These are phyloP conservation scores for Batillaria attramentaria DNA, from an alignment of 1,140 invertebrate genomes.

Conservation along the genomic window DNA sequence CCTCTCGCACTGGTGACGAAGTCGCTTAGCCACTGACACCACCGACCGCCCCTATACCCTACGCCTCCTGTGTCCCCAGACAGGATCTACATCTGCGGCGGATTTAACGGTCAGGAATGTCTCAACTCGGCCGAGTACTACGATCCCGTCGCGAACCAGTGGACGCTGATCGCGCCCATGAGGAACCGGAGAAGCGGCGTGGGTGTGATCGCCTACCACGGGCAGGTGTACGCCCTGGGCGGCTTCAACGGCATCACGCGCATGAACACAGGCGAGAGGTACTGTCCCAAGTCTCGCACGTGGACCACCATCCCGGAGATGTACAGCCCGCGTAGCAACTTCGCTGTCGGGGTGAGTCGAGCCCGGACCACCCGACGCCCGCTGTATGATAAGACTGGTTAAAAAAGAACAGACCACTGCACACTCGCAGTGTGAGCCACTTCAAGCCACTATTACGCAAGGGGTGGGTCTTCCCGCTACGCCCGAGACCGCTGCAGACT, in stretches of 20 bases:
- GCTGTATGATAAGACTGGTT: too few relatives aligned
- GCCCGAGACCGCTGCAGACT: too few relatives aligned
- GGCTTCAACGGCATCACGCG: conserved; percentile 75
- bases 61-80: conserved; percentile 44
- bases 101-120: conserved; percentile 91
- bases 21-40: too few relatives aligned
- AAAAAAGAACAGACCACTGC: too few relatives aligned
- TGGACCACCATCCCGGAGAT: conserved; percentile 81
- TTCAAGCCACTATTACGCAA: too few relatives aligned
- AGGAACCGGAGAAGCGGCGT: conserved; percentile 75
- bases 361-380: too few relatives aligned
- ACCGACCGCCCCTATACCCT: too few relatives aligned
- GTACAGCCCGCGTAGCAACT: conserved; percentile 86
- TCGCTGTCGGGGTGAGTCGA: conserved; percentile 79
- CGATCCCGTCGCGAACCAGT: conserved; percentile 86
- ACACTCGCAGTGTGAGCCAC: too few relatives aligned
- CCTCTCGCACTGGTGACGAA: too few relatives aligned
- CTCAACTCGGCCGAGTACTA: conserved; percentile 88
- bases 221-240: conserved; percentile 73
- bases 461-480: too few relatives aligned
- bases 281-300: conserved; percentile 77
- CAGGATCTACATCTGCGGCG: conserved; percentile 76
- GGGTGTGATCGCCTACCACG: conserved; percentile 62
- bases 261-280: conserved; percentile 76
- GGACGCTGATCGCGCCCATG: conserved; percentile 83